phyloP scores from a whole-genome alignment of 2,888 invertebrate species.

The Agrotis ipsilon region DNA sequence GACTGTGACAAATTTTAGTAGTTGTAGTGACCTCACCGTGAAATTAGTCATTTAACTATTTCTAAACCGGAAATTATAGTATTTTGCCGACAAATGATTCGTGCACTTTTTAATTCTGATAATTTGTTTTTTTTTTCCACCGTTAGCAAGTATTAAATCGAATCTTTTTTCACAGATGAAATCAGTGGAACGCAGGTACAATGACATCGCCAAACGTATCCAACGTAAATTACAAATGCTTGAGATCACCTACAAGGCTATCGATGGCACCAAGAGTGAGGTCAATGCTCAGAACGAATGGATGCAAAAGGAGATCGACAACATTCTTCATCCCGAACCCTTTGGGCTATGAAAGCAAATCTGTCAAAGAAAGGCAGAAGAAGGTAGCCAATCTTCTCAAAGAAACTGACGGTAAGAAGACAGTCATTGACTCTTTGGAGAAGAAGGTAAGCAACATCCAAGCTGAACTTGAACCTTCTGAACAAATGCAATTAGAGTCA shows the following conservation, averaged over 20 bases:
- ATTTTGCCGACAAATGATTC: slow-evolving; percentile 8
- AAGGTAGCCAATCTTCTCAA: slow-evolving; percentile 94
- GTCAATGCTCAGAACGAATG: slow-evolving; percentile 95
- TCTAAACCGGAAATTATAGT: slow-evolving; percentile 34
- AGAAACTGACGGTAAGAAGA: slow-evolving; percentile 96
- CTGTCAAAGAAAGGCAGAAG: slow-evolving; percentile 94
- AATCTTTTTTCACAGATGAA: slow-evolving; percentile 91
- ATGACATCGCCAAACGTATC: slow-evolving; percentile 95
- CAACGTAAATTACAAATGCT: slow-evolving; percentile 96
- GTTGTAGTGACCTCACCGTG: slow-evolving; percentile 27
- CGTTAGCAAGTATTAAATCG: slow-evolving; percentile 10
- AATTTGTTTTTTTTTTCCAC: not conserved
- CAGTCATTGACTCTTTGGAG: slow-evolving; percentile 95
- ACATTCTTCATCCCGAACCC: slow-evolving; percentile 92
- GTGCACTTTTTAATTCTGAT: slow-evolving; percentile 1
- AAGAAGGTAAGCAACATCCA: slow-evolving; percentile 96
- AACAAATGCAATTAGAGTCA: slow-evolving; percentile 95
- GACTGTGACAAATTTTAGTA: slow-evolving; percentile 25
- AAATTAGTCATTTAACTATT: slow-evolving; percentile 37
- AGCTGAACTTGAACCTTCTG: slow-evolving; percentile 96
- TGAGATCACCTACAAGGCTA: slow-evolving; percentile 96
- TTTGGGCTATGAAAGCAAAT: slow-evolving; percentile 95
- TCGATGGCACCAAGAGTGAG: slow-evolving; percentile 95
- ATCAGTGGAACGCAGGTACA: slow-evolving; percentile 95
- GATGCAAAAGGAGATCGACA: slow-evolving; percentile 94